Conservation (phyloP, 1,140 invertebrate genomes). For the Drosophila equinoxialis region DNA sequence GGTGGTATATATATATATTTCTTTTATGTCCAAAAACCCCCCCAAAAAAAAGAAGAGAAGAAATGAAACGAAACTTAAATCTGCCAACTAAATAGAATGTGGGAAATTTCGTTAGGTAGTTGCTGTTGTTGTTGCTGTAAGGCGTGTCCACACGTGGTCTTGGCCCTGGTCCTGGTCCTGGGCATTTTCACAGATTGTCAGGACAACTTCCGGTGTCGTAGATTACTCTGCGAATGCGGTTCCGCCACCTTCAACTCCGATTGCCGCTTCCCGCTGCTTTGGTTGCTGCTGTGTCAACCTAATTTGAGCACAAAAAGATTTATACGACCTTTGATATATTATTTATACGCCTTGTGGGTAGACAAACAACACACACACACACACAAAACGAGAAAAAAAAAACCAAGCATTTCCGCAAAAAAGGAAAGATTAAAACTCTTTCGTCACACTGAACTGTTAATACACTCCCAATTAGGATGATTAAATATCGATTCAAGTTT, state of each 20-base stretch:
- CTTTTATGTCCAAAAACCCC: conserved; percentile 70
- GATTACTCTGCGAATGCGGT: conserved; percentile 50
- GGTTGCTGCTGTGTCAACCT: conserved; percentile 27
- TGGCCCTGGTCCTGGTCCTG: background rate
- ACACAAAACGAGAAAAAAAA: background rate
- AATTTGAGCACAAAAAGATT: conserved; percentile 51
- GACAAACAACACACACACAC: conserved; percentile 7
- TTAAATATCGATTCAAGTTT: background rate
- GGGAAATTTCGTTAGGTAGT: conserved; percentile 40
- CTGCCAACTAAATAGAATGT: conserved; percentile 54
- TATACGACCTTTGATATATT: conserved; percentile 78
- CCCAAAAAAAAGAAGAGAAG: conserved; percentile 43
- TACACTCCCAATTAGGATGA: conserved; percentile 3
- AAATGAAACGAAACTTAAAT: conserved; percentile 58
- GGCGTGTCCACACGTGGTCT: conserved; percentile 7
- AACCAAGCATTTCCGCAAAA: background rate
- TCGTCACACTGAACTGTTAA: conserved; percentile 3
- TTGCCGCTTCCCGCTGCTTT: conserved; percentile 11
- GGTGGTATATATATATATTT: conserved; percentile 49
- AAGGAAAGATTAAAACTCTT: conserved; percentile 4
- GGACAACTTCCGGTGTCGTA: conserved; percentile 62
- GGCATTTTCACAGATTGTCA: conserved; percentile 42
- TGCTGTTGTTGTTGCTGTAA: conserved; percentile 22
- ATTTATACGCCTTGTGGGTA: conserved; percentile 63
- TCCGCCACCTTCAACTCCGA: conserved; percentile 12